Base-by-base conservation (phyloP, 1,140 invertebrate species). In the Procambarus virginalis region DNA sequence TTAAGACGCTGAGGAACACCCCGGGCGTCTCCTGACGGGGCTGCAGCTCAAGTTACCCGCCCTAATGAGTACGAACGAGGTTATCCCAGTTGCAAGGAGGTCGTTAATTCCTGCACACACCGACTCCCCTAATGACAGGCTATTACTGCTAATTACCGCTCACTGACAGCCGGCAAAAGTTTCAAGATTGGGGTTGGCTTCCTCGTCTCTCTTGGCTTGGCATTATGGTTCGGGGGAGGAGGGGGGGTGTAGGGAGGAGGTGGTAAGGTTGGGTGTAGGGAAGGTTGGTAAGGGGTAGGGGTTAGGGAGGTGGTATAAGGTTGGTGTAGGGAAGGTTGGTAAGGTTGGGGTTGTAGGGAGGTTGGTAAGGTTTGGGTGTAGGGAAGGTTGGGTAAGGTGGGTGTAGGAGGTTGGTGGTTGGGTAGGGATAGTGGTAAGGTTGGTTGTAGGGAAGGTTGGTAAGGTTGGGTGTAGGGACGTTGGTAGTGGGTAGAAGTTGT, bases 71-170 rank as follows among this genome's bases (percentile, higher is more conserved):
- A 80, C 78, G 78, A 80, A 80, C 46, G 78, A 58, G 22, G 49
- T 80, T 80, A 80, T 80, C 78, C 78, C 78, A 55, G 78, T 80
- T 80, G 78, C 78, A 80, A 80, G 78, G 78, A 80, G 78, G n/a
- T 80, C 78, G 78, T 80, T 80, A 80, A 80, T 80, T 80, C 78
- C 20, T 80, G 78, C 78, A 80, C 78, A 80, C 78, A 58, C 78
- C 78, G 49, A 80, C 78, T 80, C 49, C 49, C 78, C 78, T 80
- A 80, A 80, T 80, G 78, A 80, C 78, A 80, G 78, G 78, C 78
- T 80, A 80, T 80, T 80, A 80, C 78, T 80, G 46, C 49, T 80
- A 80, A 80, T 80, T 80, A 80, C 78, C 78, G 78, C 78, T 34
- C 78, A 55, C 78, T 80, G 78, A 80, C 78, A 80, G 46, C 78